Base-by-base conservation (phyloP, 2,888 invertebrate species). In the Baccha elongata region DNA sequence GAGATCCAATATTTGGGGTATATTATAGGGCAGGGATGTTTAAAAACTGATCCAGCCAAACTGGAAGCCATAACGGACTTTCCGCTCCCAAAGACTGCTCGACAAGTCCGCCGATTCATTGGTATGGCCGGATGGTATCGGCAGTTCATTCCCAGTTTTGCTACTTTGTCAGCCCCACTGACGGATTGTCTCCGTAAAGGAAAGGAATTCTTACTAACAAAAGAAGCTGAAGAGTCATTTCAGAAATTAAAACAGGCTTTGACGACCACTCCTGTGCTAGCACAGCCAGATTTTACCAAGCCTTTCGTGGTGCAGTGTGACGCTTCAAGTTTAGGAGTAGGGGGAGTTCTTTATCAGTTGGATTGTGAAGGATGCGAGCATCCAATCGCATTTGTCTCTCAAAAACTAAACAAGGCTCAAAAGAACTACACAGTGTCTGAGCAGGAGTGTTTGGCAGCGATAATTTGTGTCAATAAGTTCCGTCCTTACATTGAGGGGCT, bases 71-170 rank as follows among this genome's bases (percentile, higher is more conserved):
- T 46, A 11, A 46, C 19, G 1, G 4, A 46, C 3, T 46, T 46
- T 10, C 46, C 46, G 0, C 10, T 21, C 6, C 46, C 46, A 1
- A 46, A 46, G 21, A 46, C 46, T 46, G 46, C 46, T 7, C 21
- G 13, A 5, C 46, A 46, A 46, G 11, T 23, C 1, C 5, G 23
- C 23, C n/a, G 23, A 46, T 46, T 46, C 17, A 10, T 46, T 46
- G 46, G 46, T 1, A 23, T 46, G 46, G 21, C 21, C 15, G 46
- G 46, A 4, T 46, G 46, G 46, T 46, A 46, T n/a, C 46, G 46
- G 3, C 46, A 46, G 8, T 46, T 46, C 8, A 46, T 46, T 8
- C 46, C 46, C 7, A 46, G 21, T 21, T 46, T 46, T 11, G 46
- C 46, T 3, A 21, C 10, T 46, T 46, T 46, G 19, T 46, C 46